phyloP scores from a whole-genome alignment of 2,888 invertebrate genomes.

The Leucophenga maculata region DNA sequence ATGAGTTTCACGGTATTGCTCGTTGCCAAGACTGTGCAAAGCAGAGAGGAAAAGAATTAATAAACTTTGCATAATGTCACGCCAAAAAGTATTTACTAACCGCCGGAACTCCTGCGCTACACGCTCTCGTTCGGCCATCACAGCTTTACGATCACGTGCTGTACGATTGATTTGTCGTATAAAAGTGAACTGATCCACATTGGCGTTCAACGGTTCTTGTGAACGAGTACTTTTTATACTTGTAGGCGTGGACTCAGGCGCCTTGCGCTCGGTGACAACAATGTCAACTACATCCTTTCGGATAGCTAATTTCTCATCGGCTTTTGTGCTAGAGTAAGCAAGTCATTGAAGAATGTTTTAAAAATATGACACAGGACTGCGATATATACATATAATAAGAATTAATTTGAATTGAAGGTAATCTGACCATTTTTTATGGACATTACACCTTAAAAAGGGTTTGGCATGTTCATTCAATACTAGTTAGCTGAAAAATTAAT shows the following conservation, averaged over 20 bases:
- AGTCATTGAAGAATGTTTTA: too few species aligned
- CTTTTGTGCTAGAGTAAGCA: not conserved
- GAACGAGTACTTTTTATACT: not conserved
- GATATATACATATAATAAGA: too few species aligned
- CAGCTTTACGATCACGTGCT: conserved; percentile 18
- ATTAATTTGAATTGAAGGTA: too few species aligned
- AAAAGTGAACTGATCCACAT: conserved; percentile 40
- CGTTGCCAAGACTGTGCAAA: conserved; percentile 40
- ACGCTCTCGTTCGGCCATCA: conserved; percentile 31
- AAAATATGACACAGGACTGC: too few species aligned
- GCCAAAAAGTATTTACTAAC: not conserved
- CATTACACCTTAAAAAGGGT: too few species aligned
- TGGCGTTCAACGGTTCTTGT: too few species aligned
- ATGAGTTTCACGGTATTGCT: conserved; percentile 39
- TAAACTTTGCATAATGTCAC: too few species aligned
- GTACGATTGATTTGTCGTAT: conserved; percentile 41
- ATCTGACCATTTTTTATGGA: too few species aligned
- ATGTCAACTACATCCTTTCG: not conserved
- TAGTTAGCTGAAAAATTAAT: too few species aligned
- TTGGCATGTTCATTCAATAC: too few species aligned
- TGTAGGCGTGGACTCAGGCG: not conserved
- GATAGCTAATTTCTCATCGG: not conserved
- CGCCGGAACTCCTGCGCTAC: conserved; percentile 48
- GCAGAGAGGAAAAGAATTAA: not conserved
- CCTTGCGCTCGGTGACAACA: not conserved